Base-by-base conservation (phyloP, 1,140 invertebrate species). In the Monomorium pharaonis region DNA sequence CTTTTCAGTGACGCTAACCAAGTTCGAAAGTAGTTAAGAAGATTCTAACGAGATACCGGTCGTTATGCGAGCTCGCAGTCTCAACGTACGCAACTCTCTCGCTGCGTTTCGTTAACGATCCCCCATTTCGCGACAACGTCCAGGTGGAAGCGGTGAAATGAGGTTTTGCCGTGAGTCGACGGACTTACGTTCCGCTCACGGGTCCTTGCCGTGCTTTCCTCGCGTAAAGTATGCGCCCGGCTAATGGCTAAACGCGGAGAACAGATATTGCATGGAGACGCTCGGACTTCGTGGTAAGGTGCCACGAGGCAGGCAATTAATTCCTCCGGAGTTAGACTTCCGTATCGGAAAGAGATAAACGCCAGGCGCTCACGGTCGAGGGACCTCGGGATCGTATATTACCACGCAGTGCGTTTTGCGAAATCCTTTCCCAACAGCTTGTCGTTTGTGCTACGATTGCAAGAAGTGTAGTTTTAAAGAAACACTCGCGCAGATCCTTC, bases 321-420 rank as follows among this genome's bases (percentile, higher is more conserved):
- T 91, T 90, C 89, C 86, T 90, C 58, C 83, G 89, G n/a, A n/a
- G 69, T 60, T 87, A 78, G 89, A 91, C 89, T 91, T 91, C 87
- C 86, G 89, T 91, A 91, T 91, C 89, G 89, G 70, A 91, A 90
- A 90, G 89, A 91, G 90, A 91, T 91, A 89, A 91, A 91, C 86
- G 88, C 76, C 84, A 87, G 89, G 86, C 86, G 86, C 67, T 91
- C 86, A 87, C 69, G 81, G 75, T 85, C 88, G 81, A 67, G 86
- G 62, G 86, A 91, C 77, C 90, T 58, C 77, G 76, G 44, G 89
- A 86, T 86, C 88, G 80, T 87, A 89, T 91, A 91, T 87, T 89
- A 91, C 81, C 27, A 30, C 54, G 77, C 27, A 62, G 88, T n/a
- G n/a, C n/a, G n/a, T 86, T 90, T 90, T 90, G 70, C 24, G 30